Evolutionary conservation across 2,113 vertebrate genomes (phyloP), one percentile per base, ranked within the genome.

Genomic region (Asarcornis scutulata): DNA sequence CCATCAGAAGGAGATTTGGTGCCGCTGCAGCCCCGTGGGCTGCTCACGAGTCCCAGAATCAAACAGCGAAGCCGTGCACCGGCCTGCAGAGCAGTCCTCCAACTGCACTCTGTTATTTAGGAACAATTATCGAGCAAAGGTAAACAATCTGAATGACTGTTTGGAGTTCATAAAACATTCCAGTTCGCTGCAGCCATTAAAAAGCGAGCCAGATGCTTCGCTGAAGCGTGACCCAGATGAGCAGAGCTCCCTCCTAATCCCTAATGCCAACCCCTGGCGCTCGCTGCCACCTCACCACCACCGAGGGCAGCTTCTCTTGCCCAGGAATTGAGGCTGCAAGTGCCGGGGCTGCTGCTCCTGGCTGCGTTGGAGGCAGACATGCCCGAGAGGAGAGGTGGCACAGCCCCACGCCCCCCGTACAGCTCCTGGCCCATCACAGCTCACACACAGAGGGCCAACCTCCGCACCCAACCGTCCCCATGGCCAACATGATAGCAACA

Each of bases 181-280:
- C 79, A 56, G 66, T 10, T 66, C 81, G 7, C 50, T 42, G 55
- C 1, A 82, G 58, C 46, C 68, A 62, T 32, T 7, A 14, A 11
- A 50, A 56, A 89, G 69, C 44, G 27, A 17, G n/a, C 4, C 66
- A 50, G 81, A 58, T 0, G 26, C 84, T 66, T 31, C 11, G 71
- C 48, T 56, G 62, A 42, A 84, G 42, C n/a, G 42, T 23, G n/a
- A 29, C 26, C 2, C 11, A 52, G 56, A 67, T 18, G 7, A 6
- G 86, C 59, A 77, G 34, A 76, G 46, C 32, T 26, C 32, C 1
- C 29, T 36, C 10, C 36, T 36, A 26, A 17, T 7, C 44, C 50
- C 58, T 0, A 0, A 6, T 1, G 10, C 40, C 83, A 69, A 12
- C 16, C 1, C 29, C 66, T 16, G 11, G 2, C 1, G 15, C 3